A percentile compares a stretch with the other conserved stretches of the same genome.
Conservation (phyloP, 2,797 vertebrate species). For the Chelon auratus region DNA sequence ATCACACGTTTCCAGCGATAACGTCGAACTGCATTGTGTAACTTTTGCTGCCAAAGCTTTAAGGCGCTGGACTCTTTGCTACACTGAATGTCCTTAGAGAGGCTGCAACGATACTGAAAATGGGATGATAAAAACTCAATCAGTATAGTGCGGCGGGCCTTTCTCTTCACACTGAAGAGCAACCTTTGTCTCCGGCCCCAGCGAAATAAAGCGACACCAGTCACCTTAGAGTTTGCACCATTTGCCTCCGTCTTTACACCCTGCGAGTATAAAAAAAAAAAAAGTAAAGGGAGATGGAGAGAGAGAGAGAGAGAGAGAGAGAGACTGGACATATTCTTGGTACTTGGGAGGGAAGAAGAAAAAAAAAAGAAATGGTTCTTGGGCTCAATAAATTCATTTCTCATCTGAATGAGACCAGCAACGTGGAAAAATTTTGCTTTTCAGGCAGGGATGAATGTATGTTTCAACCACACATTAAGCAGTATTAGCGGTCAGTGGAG, state of each 20-base stretch:
- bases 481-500: conserved; percentile 97
- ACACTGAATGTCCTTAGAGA: conserved; percentile 56
- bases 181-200: conserved; percentile 75
- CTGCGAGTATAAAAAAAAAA: conserved; percentile 73
- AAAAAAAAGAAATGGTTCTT: conserved; percentile 83
- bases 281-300: conserved; percentile 59
- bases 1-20: conserved; percentile 20
- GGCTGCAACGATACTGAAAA: conserved; percentile 48
- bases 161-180: conserved; percentile 68
- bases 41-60: conserved; percentile 24
- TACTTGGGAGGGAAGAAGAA: conserved; percentile 80
- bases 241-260: conserved; percentile 80
- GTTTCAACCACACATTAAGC: conserved; percentile 97
- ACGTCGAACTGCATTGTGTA: conserved; percentile 11
- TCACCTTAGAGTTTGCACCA: conserved; percentile 78
- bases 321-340: conserved; percentile 81
- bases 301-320: conserved; percentile 78
- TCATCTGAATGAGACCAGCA: conserved; percentile 96
- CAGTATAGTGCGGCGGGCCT: conserved; percentile 71
- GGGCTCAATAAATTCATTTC: conserved; percentile 96
- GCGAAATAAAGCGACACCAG: conserved; percentile 81
- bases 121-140: conserved; percentile 67
- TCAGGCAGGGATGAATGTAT: conserved; percentile 95
- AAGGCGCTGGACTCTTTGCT: conserved; percentile 29
- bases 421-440: conserved; percentile 97